Percentiles rank a stretch among this genome's conserved stretches.
These are phyloP conservation scores for Agrotis ipsilon DNA, from an alignment of 2,888 invertebrate genomes.

Conservation along the genomic window DNA sequence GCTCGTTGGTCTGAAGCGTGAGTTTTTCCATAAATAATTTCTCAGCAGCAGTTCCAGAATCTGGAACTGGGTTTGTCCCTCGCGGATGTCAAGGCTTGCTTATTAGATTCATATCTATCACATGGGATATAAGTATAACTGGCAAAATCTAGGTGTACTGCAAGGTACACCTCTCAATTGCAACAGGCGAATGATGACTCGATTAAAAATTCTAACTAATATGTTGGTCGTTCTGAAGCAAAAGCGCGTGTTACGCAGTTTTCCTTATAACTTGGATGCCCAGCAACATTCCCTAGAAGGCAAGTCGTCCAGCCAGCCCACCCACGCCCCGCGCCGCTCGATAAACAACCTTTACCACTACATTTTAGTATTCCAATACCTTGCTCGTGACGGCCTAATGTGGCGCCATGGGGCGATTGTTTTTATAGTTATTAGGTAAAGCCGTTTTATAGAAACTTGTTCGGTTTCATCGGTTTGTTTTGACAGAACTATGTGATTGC, in stretches of 20 bases:
- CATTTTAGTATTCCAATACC: slow-evolving; percentile 76
- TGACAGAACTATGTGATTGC: slow-evolving; percentile 1
- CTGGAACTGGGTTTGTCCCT: too few species aligned
- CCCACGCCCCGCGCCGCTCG: slow-evolving; percentile 79
- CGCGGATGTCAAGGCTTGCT: too few species aligned
- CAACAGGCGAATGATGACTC: not conserved
- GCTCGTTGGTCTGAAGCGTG: too few species aligned
- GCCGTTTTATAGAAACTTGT: slow-evolving; percentile 34
- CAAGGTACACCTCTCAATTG: too few species aligned
- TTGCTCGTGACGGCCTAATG: slow-evolving; percentile 74
- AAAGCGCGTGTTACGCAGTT: slow-evolving; percentile 66
- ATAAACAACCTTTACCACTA: slow-evolving; percentile 75
- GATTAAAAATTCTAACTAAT: slow-evolving; percentile 48
- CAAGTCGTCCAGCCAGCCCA: slow-evolving; percentile 77
- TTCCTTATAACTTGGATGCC: slow-evolving; percentile 80
- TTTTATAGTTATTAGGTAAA: slow-evolving; percentile 67
- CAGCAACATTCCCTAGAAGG: slow-evolving; percentile 88
- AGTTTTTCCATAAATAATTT: too few species aligned
- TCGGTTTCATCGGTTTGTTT: slow-evolving; percentile 21
- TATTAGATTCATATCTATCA: too few species aligned
- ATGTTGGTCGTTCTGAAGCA: slow-evolving; percentile 35
- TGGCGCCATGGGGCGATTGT: slow-evolving; percentile 75
- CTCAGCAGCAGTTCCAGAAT: too few species aligned
- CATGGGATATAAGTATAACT: too few species aligned
- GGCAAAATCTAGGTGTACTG: too few species aligned